phyloP scores from a whole-genome alignment of 2,797 vertebrate genomes.

The Malurus leucopterus region DNA sequence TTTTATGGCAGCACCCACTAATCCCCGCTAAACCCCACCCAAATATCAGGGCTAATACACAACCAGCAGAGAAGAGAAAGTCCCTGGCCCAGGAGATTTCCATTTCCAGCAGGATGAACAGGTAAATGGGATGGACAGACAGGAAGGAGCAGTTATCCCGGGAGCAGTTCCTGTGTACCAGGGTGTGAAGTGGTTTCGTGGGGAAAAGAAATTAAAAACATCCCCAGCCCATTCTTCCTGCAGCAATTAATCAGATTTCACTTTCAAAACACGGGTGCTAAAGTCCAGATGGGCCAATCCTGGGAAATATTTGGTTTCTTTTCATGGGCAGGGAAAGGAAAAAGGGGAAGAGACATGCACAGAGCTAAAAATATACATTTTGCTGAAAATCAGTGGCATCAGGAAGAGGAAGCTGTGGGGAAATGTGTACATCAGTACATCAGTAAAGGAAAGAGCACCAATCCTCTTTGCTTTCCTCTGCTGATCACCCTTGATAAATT shows the following conservation, averaged over 20 bases:
- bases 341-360: fast-evolving
- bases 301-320: not conserved
- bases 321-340: not conserved
- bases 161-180: not conserved
- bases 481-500: not conserved
- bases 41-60: not conserved
- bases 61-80: not conserved
- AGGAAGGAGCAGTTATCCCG: not conserved
- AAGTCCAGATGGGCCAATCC: not conserved
- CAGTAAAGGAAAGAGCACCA: not conserved
- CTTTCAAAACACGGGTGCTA: not conserved
- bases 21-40: not conserved
- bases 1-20: not conserved
- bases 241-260: not conserved
- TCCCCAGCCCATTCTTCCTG: not conserved
- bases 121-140: not conserved
- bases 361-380: not conserved
- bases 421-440: fast-evolving
- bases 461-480: not conserved
- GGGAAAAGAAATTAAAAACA: not conserved
- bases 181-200: not conserved
- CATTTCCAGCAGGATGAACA: not conserved
- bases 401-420: not conserved
- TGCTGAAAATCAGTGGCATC: not conserved
- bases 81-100: not conserved